phyloP scores from a whole-genome alignment of 2,888 invertebrate genomes.

The Leptinotarsa juncta region DNA sequence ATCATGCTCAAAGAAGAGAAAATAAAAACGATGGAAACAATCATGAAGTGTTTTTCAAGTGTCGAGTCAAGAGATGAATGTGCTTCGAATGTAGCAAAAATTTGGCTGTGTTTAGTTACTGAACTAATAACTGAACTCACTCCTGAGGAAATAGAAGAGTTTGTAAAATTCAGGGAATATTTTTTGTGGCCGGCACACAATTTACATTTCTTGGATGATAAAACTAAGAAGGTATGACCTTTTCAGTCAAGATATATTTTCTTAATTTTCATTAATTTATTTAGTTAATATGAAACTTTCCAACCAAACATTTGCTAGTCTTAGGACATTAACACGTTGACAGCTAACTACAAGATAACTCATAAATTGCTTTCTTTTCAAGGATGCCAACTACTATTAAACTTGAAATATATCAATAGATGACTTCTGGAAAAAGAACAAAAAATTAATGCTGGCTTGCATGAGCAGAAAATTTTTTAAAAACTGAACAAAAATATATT shows the following conservation, averaged over 20 bases:
- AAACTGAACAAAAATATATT: too few relatives aligned
- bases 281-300: too few relatives aligned
- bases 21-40: conserved; percentile 32
- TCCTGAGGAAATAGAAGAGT: conserved; percentile 37
- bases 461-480: too few relatives aligned
- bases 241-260: background rate
- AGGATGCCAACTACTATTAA: too few relatives aligned
- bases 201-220: conserved; percentile 46
- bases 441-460: too few relatives aligned
- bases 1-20: conserved; percentile 37
- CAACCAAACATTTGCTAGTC: too few relatives aligned
- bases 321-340: too few relatives aligned
- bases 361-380: too few relatives aligned
- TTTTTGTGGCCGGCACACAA: conserved; percentile 52
- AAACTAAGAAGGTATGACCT: conserved; percentile 8
- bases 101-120: conserved; percentile 45
- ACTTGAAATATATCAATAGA: too few relatives aligned
- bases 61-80: conserved; percentile 38
- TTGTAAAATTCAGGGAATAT: conserved; percentile 40
- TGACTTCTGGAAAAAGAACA: too few relatives aligned
- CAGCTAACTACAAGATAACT: too few relatives aligned
- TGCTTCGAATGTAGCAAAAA: conserved; percentile 40
- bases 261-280: too few relatives aligned
- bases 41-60: conserved; percentile 39
- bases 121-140: conserved; percentile 40